These are phyloP conservation scores for Jordanella pulchra DNA, from an alignment of 2,797 vertebrate genomes.

Conservation along the genomic window DNA sequence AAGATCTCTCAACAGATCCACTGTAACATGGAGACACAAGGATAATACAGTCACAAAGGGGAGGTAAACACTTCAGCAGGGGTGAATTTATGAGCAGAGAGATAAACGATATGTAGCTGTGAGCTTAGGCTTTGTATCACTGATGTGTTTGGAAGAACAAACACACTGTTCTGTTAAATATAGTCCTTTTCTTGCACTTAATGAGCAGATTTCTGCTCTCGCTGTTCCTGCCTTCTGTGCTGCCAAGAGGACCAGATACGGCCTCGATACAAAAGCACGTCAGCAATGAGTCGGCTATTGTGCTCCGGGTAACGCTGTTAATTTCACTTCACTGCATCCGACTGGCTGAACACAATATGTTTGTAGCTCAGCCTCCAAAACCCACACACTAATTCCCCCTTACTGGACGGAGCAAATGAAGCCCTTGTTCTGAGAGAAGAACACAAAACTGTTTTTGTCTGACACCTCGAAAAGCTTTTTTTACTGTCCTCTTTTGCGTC, in stretches of 20 bases:
- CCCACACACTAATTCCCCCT: slow-evolving; percentile 21
- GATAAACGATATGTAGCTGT: background rate
- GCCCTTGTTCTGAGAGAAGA: slow-evolving; percentile 44
- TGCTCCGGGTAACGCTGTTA: slow-evolving; percentile 58
- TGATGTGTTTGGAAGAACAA: background rate
- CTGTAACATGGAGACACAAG: slow-evolving; percentile 69
- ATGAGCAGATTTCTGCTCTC: slow-evolving; percentile 8
- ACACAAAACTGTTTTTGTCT: slow-evolving; percentile 57
- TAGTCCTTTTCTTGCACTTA: background rate
- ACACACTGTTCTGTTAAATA: background rate
- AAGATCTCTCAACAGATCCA: slow-evolving; percentile 73
- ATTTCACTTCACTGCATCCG: slow-evolving; percentile 69
- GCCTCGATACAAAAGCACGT: slow-evolving; percentile 39
- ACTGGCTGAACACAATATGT: slow-evolving; percentile 65
- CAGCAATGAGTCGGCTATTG: slow-evolving; percentile 50
- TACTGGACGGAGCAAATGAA: slow-evolving; percentile 33
- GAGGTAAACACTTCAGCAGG: background rate
- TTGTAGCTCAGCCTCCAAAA: slow-evolving; percentile 46
- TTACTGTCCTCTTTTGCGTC: slow-evolving; percentile 20
- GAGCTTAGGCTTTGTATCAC: background rate
- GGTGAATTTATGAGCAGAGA: background rate
- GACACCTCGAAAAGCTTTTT: slow-evolving; percentile 33
- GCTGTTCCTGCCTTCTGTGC: slow-evolving; percentile 16
- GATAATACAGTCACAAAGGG: background rate
- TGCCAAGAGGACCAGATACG: slow-evolving; percentile 16